Evolutionary conservation across 2,113 vertebrate species (phyloP).

Genomic region (Ctenomys sociabilis): DNA sequence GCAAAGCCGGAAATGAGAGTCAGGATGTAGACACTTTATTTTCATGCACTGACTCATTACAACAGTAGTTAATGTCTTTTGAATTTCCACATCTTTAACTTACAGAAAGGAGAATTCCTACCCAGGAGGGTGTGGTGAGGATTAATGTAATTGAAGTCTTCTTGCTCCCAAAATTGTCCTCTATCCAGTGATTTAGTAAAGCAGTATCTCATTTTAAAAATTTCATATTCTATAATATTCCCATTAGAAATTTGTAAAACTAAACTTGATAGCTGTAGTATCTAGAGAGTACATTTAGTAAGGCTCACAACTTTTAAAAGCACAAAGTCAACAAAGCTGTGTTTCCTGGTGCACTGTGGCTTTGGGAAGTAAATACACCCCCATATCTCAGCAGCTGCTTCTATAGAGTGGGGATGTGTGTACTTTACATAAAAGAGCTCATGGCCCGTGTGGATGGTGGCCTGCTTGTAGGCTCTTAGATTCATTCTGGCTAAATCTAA

Average conservation of each 20-base stretch:
- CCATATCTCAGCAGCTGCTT: background rate
- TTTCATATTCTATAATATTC: background rate
- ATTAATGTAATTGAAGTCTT: conserved; percentile 9
- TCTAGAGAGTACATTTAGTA: background rate
- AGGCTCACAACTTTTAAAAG: background rate
- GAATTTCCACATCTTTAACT: conserved; percentile 35
- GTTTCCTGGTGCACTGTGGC: background rate
- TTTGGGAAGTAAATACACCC: background rate
- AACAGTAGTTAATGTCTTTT: conserved; percentile 40
- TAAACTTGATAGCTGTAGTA: background rate
- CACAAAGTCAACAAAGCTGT: background rate
- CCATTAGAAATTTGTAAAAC: background rate
- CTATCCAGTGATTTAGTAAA: background rate
- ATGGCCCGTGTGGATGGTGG: background rate
- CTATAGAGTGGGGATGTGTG: conserved; percentile 23
- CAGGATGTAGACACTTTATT: conserved; percentile 65
- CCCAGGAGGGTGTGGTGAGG: background rate
- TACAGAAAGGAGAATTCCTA: conserved; percentile 36
- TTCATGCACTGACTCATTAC: conserved; percentile 68
- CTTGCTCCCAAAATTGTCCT: background rate
- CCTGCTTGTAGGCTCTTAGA: background rate
- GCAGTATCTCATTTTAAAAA: conserved; percentile 18
- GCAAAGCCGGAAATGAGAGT: conserved; percentile 74
- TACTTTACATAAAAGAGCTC: background rate
- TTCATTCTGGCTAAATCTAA: conserved; percentile 33